Evolutionary conservation across 2,113 vertebrate genomes (phyloP).

Genomic region (Thomomys bottae): DNA sequence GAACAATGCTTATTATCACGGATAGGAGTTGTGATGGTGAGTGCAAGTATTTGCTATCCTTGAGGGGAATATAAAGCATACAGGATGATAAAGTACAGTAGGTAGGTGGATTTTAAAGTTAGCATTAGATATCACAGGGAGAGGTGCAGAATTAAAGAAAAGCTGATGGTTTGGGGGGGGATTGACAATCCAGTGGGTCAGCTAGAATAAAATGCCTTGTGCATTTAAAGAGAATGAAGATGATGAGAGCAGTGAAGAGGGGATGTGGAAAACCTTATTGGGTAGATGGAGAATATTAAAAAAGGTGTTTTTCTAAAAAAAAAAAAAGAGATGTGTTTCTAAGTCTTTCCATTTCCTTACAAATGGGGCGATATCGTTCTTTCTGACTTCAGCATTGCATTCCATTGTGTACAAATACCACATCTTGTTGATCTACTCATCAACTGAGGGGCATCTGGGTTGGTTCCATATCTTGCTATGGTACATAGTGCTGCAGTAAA

Average conservation of each 20-base stretch:
- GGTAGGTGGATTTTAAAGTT: conserved; percentile 48
- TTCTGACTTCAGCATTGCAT: too few species aligned
- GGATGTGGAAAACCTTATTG: not conserved
- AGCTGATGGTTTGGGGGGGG: not conserved
- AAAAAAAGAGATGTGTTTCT: too few species aligned
- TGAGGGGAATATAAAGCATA: not conserved
- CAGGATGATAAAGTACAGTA: not conserved
- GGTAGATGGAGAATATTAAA: not conserved
- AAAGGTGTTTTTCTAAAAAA: too few species aligned
- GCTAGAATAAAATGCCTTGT: not conserved
- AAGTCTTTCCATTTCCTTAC: too few species aligned
- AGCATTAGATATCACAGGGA: conserved; percentile 30
- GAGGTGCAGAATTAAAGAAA: conserved; percentile 20
- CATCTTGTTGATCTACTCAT: too few species aligned
- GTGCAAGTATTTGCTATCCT: not conserved
- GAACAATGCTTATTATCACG: not conserved
- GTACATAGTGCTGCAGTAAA: too few species aligned
- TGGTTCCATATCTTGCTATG: too few species aligned
- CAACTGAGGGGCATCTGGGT: too few species aligned
- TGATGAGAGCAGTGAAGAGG: not conserved
- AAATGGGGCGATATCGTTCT: too few species aligned
- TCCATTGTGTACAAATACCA: too few species aligned
- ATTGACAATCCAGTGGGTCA: not conserved
- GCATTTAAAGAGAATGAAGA: not conserved
- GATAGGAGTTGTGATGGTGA: not conserved